These are phyloP conservation scores for Conus ventricosus DNA, from an alignment of 1,140 invertebrate genomes.

Conservation along the genomic window DNA sequence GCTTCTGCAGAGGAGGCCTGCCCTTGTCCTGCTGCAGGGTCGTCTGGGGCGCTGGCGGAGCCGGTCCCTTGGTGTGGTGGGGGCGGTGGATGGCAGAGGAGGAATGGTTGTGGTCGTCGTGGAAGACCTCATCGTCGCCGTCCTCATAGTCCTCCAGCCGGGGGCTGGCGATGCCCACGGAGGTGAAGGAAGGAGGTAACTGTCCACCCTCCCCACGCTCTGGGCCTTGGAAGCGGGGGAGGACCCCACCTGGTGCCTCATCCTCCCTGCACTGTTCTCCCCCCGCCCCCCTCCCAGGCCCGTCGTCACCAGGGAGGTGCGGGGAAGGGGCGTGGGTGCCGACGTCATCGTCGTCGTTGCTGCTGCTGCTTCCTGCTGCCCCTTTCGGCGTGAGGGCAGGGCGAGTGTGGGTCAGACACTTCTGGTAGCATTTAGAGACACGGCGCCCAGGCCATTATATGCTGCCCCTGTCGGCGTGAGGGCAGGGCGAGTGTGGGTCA, in stretches of 20 bases:
- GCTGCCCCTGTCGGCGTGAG: too few relatives aligned
- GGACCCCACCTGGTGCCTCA: neutral
- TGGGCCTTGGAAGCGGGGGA: neutral
- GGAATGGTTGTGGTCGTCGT: neutral
- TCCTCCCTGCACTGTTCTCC: neutral
- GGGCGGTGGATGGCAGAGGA: neutral
- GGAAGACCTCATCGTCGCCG: neutral
- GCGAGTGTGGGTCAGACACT: too few relatives aligned
- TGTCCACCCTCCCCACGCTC: constrained; percentile 13
- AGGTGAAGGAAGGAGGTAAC: constrained; percentile 21
- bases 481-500: too few relatives aligned
- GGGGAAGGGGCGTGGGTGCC: neutral
- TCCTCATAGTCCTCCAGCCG: neutral
- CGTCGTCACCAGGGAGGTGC: neutral
- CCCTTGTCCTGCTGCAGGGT: too few relatives aligned
- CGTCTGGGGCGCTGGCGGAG: neutral
- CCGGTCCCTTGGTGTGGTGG: too few relatives aligned
- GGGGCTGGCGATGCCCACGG: constrained; percentile 8
- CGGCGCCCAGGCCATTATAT: too few relatives aligned
- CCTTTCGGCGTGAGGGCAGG: too few relatives aligned
- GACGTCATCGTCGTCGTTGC: constrained; percentile 1
- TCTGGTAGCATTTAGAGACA: neutral
- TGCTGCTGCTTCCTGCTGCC: too few relatives aligned
- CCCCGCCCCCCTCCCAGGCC: neutral
- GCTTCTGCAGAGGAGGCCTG: neutral